These are phyloP conservation scores for Epirrita christyi DNA, from an alignment of 2,888 invertebrate genomes.

Conservation along the genomic window DNA sequence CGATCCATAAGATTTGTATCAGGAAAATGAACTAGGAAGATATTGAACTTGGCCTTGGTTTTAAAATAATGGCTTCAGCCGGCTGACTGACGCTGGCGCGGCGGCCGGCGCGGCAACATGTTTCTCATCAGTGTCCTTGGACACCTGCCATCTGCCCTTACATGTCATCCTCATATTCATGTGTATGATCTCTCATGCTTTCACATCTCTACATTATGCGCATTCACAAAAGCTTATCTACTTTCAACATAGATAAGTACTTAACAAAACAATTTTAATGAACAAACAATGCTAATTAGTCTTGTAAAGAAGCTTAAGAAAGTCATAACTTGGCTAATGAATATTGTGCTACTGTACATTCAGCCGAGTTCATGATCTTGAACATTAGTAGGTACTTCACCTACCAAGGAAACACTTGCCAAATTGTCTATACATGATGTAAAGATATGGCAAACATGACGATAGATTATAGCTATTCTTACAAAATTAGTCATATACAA, in stretches of 20 bases:
- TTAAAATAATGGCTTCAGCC: constrained; percentile 52
- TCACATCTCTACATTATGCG: neutral
- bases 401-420: constrained; percentile 37
- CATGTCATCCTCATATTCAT: constrained; percentile 9
- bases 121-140: constrained; percentile 53
- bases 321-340: constrained; percentile 11
- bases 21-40: constrained; percentile 22
- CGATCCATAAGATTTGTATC: neutral
- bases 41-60: constrained; percentile 57
- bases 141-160: constrained; percentile 52
- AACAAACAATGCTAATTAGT: neutral
- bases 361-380: constrained; percentile 34
- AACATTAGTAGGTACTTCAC: constrained; percentile 35
- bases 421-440: constrained; percentile 34
- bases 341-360: constrained; percentile 25
- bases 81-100: constrained; percentile 38
- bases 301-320: constrained; percentile 1
- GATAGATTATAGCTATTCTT: constrained; percentile 46
- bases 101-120: constrained; percentile 31
- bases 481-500: constrained; percentile 51
- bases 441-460: constrained; percentile 27
- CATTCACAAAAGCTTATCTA: constrained; percentile 4
- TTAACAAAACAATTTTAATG: constrained; percentile 7
- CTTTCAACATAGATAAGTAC: neutral
- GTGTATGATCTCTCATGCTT: constrained; percentile 5